Conservation (phyloP, 2,797 vertebrate species). For the Peromyscus aztecus region DNA sequence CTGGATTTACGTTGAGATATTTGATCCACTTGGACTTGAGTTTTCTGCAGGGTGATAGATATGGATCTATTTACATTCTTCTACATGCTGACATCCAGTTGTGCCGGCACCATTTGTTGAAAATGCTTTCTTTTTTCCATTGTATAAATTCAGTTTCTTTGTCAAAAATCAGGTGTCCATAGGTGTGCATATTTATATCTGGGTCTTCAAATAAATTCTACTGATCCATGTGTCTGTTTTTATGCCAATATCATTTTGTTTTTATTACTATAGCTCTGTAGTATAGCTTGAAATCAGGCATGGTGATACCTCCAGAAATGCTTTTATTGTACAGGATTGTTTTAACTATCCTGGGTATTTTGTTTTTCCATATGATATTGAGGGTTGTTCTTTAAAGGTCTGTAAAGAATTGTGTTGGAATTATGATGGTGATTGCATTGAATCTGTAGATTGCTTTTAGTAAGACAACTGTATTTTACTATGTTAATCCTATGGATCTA, state of each 20-base stretch:
- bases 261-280: background rate
- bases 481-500: background rate
- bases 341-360: background rate
- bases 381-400: background rate
- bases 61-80: background rate
- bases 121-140: background rate
- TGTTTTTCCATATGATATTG: background rate
- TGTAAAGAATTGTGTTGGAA: background rate
- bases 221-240: background rate
- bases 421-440: background rate
- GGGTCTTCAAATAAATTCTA: background rate
- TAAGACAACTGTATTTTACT: background rate
- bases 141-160: background rate
- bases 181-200: background rate
- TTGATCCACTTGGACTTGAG: background rate
- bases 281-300: background rate
- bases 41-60: background rate
- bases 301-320: background rate
- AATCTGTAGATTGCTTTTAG: background rate
- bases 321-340: background rate
- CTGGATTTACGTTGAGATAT: background rate
- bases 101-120: background rate
- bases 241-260: background rate
- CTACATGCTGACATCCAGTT: background rate
- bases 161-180: background rate